Percentiles rank a stretch among this genome's conserved stretches.
phyloP scores from a whole-genome alignment of 2,113 vertebrate species.

The Prochilodus magdalenae region DNA sequence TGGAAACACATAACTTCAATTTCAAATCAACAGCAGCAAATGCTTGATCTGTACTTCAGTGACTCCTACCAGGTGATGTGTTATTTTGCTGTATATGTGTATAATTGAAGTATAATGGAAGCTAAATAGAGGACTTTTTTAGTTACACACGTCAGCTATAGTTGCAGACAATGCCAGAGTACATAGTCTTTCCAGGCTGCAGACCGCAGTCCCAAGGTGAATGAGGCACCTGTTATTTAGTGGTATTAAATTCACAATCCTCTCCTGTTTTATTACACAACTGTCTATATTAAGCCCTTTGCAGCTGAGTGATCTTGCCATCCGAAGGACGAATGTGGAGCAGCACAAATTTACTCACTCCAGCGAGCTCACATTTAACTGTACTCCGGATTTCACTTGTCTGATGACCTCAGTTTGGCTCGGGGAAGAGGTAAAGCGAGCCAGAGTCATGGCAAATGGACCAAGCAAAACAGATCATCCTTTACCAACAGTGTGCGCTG shows the following conservation, averaged over 20 bases:
- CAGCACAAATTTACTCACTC: conserved; percentile 27
- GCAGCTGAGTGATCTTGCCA: conserved; percentile 55
- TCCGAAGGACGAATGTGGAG: conserved; percentile 61
- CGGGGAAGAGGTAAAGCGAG: background rate
- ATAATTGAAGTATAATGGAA: background rate
- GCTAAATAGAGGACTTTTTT: background rate
- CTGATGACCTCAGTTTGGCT: background rate
- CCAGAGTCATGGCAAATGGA: background rate
- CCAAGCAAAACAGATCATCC: background rate
- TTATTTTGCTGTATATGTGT: background rate
- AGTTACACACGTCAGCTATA: background rate
- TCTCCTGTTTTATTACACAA: conserved; percentile 67
- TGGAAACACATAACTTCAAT: conserved; percentile 1
- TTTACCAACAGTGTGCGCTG: background rate
- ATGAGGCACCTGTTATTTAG: conserved; percentile 72
- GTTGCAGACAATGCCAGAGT: conserved; percentile 12
- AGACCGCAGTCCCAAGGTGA: conserved; percentile 28
- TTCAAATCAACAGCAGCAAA: conserved; percentile 7
- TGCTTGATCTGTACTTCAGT: background rate
- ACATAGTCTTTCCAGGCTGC: background rate
- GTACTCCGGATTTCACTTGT: background rate
- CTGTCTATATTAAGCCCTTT: conserved; percentile 67
- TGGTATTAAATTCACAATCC: conserved; percentile 69
- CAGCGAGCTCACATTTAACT: background rate
- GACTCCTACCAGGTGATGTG: background rate